phyloP scores from a whole-genome alignment of 2,888 invertebrate species.

The Notocelia uddmanniana region DNA sequence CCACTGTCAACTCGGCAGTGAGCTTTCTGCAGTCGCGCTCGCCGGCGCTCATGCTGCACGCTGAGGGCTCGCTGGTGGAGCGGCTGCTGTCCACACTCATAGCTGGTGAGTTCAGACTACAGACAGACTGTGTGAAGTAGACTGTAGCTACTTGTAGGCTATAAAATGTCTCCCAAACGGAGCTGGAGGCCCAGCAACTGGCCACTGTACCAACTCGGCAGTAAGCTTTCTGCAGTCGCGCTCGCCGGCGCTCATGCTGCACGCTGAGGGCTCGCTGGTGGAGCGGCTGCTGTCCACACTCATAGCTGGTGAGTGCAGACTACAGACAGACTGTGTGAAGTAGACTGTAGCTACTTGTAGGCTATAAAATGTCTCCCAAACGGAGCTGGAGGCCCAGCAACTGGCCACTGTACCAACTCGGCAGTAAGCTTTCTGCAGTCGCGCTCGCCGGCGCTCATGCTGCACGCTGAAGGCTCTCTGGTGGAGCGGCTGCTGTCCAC shows the following conservation, averaged over 20 bases:
- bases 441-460: slow-evolving; percentile 54
- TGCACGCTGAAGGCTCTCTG: slow-evolving; percentile 69
- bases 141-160: no score
- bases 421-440: slow-evolving; percentile 81
- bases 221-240: slow-evolving; percentile 77
- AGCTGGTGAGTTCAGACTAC: slow-evolving; percentile 62
- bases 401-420: slow-evolving; percentile 74
- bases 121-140: no score
- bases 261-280: slow-evolving; percentile 71
- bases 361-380: no score
- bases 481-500: slow-evolving; percentile 81
- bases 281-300: slow-evolving; percentile 82
- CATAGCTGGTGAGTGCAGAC: slow-evolving; percentile 67
- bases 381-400: slow-evolving; percentile 84
- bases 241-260: slow-evolving; percentile 55
- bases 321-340: no score
- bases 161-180: slow-evolving; percentile 63
- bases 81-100: slow-evolving; percentile 82
- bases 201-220: slow-evolving; percentile 78
- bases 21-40: slow-evolving; percentile 73
- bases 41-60: slow-evolving; percentile 56
- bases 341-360: no score
- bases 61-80: slow-evolving; percentile 74
- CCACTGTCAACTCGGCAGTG: slow-evolving; percentile 79
- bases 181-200: slow-evolving; percentile 84